Percentiles rank a stretch among this genome's conserved stretches.
Conservation (phyloP, 2,888 invertebrate species). For the Junonia oenone region DNA sequence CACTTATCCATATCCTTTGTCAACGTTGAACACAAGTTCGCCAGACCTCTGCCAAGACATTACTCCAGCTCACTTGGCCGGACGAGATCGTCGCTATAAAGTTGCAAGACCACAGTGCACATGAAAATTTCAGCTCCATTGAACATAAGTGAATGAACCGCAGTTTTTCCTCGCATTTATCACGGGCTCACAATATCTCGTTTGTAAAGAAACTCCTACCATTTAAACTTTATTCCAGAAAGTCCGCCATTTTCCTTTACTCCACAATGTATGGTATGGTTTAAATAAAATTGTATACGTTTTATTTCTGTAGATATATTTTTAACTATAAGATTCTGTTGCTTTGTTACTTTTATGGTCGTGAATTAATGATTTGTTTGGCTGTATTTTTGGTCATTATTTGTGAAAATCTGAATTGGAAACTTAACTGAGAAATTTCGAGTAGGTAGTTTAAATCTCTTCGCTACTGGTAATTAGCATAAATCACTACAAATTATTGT, state of each 20-base stretch:
- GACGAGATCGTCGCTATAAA: constrained; percentile 5
- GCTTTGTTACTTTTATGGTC: no score
- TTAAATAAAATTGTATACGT: neutral
- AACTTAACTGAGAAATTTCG: no score
- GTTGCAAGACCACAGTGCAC: constrained; percentile 1
- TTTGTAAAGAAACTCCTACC: constrained; percentile 7
- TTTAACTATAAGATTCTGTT: no score
- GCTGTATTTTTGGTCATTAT: no score
- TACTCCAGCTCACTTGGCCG: neutral
- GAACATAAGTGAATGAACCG: constrained; percentile 8
- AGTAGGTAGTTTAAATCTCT: no score
- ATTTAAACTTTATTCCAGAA: constrained; percentile 2
- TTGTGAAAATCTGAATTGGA: no score
- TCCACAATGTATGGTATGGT: neutral
- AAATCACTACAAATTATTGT: no score
- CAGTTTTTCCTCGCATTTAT: constrained; percentile 12
- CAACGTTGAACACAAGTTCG: neutral
- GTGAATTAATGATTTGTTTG: no score
- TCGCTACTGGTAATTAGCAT: no score
- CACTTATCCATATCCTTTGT: neutral
- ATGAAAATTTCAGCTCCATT: constrained; percentile 13
- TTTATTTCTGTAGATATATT: neutral
- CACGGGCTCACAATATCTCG: constrained; percentile 1
- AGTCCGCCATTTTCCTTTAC: neutral
- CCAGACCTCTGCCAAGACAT: neutral